phyloP scores from a whole-genome alignment of 1,140 invertebrate genomes.

The Drosophila novamexicana region DNA sequence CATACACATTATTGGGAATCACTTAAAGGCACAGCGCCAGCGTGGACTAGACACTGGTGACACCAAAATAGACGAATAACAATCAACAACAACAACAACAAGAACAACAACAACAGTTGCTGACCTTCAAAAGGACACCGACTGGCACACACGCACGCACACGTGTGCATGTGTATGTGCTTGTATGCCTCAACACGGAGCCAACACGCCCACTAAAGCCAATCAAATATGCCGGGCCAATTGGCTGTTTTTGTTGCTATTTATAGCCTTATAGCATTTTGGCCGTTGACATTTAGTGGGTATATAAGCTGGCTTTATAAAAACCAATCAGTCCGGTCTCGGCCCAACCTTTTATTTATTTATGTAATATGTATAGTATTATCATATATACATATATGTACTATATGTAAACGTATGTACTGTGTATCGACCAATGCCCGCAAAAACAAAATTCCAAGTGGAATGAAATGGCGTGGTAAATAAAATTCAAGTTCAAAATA shows the following conservation, averaged over 20 bases:
- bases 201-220: conserved; percentile 26
- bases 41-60: conserved; percentile 38
- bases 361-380: conserved; percentile 2
- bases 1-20: conserved; percentile 29
- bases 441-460: conserved; percentile 9
- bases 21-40: conserved; percentile 15
- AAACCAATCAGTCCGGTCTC: conserved; percentile 28
- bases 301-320: conserved; percentile 44
- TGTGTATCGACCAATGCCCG: background rate
- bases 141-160: conserved; percentile 32
- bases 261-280: conserved; percentile 64
- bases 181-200: background rate
- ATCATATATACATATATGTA: background rate
- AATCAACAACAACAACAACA: conserved; percentile 45
- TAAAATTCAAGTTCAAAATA: conserved; percentile 69
- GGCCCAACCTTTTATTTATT: conserved; percentile 38
- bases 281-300: conserved; percentile 71
- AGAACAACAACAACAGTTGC: conserved; percentile 53
- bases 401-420: background rate
- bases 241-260: conserved; percentile 51
- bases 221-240: conserved; percentile 36
- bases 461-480: conserved; percentile 45
- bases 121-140: conserved; percentile 83
- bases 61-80: conserved; percentile 59
- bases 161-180: background rate